phyloP scores from a whole-genome alignment of 2,113 vertebrate genomes.

The Rafetus swinhoei region DNA sequence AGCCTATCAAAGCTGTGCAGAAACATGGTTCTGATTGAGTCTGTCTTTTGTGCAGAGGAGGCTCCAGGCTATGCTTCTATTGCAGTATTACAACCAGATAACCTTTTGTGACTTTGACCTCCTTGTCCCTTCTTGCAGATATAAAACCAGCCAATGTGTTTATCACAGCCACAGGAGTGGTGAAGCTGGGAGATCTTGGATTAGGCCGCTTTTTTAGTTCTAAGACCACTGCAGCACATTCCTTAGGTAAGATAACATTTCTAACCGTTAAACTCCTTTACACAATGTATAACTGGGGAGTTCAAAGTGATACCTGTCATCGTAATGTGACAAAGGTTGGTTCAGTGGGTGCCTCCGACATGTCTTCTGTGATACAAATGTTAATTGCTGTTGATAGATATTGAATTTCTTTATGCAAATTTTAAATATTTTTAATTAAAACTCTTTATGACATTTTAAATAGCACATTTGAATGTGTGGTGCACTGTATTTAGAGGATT shows the following conservation, averaged over 20 bases:
- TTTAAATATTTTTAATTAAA: not conserved
- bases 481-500: not conserved
- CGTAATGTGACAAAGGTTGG: rapidly evolving
- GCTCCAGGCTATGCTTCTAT: constrained; percentile 40
- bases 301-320: not conserved
- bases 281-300: not conserved
- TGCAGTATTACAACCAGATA: constrained; percentile 40
- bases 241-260: constrained; percentile 81
- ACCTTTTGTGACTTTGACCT: constrained; percentile 58
- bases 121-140: constrained; percentile 75
- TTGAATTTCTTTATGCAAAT: not conserved
- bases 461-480: rapidly evolving
- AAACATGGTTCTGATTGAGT: not conserved
- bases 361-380: rapidly evolving
- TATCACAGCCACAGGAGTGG: constrained; percentile 88
- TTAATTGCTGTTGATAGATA: not conserved
- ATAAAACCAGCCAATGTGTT: constrained; percentile 93
- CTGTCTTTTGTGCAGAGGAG: not conserved
- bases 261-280: not conserved
- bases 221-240: constrained; percentile 90
- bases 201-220: constrained; percentile 91
- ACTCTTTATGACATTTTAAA: rapidly evolving
- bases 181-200: constrained; percentile 90
- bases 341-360: rapidly evolving
- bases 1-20: constrained; percentile 40